Evolutionary conservation across 2,888 invertebrate species (phyloP).

Genomic region (Entomobrya multifasciata): DNA sequence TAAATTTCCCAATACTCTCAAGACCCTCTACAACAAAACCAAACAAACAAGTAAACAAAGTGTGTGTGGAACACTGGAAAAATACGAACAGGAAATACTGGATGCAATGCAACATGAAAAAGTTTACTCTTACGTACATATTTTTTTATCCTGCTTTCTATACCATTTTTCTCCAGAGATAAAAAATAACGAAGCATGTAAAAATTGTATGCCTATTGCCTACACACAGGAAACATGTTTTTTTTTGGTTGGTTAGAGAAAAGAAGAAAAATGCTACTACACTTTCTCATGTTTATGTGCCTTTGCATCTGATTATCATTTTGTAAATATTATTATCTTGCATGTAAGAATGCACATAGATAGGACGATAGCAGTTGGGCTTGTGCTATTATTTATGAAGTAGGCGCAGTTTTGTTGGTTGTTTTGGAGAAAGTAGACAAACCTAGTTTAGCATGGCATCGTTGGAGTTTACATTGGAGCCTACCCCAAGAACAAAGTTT

Average conservation of each 20-base stretch:
- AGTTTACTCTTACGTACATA: neutral
- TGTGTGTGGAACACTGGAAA: neutral
- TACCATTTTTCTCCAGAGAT: neutral
- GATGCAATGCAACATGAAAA: neutral
- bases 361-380: too few species aligned
- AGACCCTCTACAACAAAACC: neutral
- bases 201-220: slow-evolving; percentile 1
- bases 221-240: neutral
- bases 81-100: neutral
- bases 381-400: neutral
- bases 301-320: neutral
- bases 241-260: neutral
- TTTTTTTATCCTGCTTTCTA: neutral
- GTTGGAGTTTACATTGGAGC: neutral
- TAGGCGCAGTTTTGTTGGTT: neutral
- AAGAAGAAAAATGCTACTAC: neutral
- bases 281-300: neutral
- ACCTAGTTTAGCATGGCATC: too few species aligned
- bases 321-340: neutral
- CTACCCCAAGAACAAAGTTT: slow-evolving; percentile 7
- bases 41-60: neutral
- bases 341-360: slow-evolving; percentile 6
- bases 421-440: neutral
- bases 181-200: slow-evolving; percentile 26
- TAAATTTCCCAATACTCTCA: neutral